Evolutionary conservation across 2,113 vertebrate genomes (phyloP).

Genomic region (Rhynchomys soricoides): DNA sequence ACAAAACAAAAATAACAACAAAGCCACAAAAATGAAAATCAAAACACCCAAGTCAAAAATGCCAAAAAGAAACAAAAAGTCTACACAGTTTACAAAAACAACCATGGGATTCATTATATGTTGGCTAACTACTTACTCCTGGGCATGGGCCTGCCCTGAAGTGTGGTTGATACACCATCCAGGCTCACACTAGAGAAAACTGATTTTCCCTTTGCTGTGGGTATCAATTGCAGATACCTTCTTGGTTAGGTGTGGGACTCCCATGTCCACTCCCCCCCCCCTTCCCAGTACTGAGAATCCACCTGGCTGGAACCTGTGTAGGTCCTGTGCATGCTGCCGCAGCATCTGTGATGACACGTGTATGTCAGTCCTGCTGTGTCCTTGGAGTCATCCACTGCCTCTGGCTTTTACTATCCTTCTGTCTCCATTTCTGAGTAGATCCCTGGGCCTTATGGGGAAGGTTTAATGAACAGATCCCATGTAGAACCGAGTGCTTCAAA

Average conservation of each 20-base stretch:
- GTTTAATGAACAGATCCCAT: background rate
- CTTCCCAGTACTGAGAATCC: background rate
- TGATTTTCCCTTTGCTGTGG: background rate
- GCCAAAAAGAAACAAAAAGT: background rate
- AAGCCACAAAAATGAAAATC: background rate
- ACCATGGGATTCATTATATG: background rate
- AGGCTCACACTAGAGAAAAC: background rate
- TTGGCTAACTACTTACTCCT: background rate
- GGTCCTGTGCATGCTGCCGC: background rate
- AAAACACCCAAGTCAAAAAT: background rate
- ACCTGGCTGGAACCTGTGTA: background rate
- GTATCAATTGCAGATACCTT: background rate
- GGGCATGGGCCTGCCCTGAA: background rate
- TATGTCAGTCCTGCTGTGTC: background rate
- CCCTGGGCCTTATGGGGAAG: background rate
- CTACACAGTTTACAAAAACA: background rate
- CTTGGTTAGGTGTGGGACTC: background rate
- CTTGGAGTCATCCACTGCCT: background rate
- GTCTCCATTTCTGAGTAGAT: background rate
- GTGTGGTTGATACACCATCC: background rate
- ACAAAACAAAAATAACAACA: background rate
- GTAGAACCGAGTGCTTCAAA: background rate
- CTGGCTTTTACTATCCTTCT: background rate
- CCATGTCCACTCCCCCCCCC: background rate
- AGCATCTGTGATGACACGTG: no score